Evolutionary conservation across 92 coral and sea anemone genomes (phyloP), one percentile per base, ranked within the genome.

Genomic region (Parazoanthus darwini): DNA sequence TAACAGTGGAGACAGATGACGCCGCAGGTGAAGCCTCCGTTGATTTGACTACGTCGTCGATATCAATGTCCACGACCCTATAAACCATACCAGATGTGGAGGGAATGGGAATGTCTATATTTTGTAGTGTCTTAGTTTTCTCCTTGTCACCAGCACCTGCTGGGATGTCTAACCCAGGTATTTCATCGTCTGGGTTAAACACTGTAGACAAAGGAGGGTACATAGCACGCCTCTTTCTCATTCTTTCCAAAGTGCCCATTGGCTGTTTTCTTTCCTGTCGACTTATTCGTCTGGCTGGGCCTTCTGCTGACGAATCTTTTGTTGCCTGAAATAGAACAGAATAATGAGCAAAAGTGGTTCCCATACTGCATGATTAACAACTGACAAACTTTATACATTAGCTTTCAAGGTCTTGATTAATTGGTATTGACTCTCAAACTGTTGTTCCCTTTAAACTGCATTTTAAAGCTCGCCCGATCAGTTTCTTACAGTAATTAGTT

Each of bases 171-270:
- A 84, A 46, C 8, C 88, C 91, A 10, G 74, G 75, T 80, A 70
- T 82, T 66, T 91, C 91, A 71, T 88, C 95, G 3, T 95, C 98
- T 13, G 93, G 91, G 78, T 94, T 90, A 51, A 97, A 94, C 48
- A 93, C 91, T 84, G 88, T 91, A 15, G 99, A 97, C 39, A 95
- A 85, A n/a, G 98, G 98, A 2, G 99, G 99, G 85, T 97, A 97
- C 98, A 93, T 97, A 70, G 99, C 99, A 16, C 99, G 86, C 26
- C 98, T 91, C 46, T 93, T 90, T n/a, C 89, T 91, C 72, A 79
- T 90, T 65, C 96, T 92, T 82, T 94, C 97, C 43, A 94, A 66
- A 20, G 97, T 94, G 7, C 97, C 97, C 51, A 92, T 79, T 78
- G 82, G 88, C 76, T 90, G 93, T 38, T 87, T 74, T 74, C 33